phyloP scores from a whole-genome alignment of 2,113 vertebrate species.

The Leptosomus discolor region DNA sequence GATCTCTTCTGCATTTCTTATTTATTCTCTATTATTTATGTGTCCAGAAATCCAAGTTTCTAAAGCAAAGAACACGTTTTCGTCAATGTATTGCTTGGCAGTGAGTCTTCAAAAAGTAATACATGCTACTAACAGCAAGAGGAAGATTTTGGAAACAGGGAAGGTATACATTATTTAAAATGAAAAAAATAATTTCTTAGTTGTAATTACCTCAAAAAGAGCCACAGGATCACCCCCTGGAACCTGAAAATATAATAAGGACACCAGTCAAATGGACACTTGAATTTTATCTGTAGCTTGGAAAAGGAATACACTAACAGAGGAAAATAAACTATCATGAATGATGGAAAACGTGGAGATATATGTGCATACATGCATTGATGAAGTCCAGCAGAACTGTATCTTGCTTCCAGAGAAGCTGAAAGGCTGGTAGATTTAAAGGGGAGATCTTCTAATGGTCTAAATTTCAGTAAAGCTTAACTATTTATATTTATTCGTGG shows the following conservation, averaged over 20 bases:
- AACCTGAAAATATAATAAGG: background rate
- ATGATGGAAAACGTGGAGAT: background rate
- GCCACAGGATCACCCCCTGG: background rate
- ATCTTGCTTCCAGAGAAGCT: background rate
- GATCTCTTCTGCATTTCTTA: background rate
- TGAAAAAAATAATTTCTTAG: background rate
- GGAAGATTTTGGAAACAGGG: background rate
- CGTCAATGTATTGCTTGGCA: background rate
- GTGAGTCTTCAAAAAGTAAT: background rate
- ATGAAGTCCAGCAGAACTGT: background rate
- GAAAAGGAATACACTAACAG: background rate
- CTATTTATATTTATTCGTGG: background rate
- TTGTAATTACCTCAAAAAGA: background rate
- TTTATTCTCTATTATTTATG: background rate
- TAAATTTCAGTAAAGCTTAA: background rate
- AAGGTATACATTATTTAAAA: background rate
- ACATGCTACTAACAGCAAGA: background rate
- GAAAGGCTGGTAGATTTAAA: background rate
- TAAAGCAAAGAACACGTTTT: background rate
- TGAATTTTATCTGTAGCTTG: background rate
- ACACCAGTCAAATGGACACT: background rate
- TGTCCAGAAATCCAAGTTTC: background rate
- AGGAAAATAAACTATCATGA: background rate
- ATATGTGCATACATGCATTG: background rate
- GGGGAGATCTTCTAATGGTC: background rate